Conservation (phyloP, 2,888 invertebrate species). For the Strigamia maritima region DNA sequence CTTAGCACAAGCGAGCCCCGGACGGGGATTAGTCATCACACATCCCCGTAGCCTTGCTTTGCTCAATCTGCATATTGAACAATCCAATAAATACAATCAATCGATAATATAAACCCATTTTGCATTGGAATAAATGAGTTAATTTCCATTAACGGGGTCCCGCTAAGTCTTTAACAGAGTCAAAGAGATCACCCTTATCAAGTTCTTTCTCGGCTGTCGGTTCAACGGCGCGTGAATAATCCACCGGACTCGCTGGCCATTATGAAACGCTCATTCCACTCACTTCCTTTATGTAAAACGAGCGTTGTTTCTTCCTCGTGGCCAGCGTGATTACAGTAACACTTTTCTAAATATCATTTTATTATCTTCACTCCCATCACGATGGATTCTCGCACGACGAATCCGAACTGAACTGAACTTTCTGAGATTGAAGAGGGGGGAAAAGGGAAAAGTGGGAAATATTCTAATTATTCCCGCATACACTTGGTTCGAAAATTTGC, state of each 20-base stretch:
- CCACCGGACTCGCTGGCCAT: conserved; percentile 4
- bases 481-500: background rate
- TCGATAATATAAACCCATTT: background rate
- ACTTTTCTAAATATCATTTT: background rate
- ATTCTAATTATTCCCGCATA: background rate
- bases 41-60: background rate
- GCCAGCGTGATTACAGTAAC: background rate
- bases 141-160: background rate
- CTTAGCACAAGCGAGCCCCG: background rate
- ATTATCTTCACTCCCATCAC: conserved; percentile 4
- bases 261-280: conserved; percentile 4
- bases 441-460: background rate
- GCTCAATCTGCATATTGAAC: background rate
- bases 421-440: background rate
- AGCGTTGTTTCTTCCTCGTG: background rate
- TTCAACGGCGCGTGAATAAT: conserved; percentile 4
- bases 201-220: background rate
- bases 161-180: background rate
- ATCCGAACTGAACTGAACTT: background rate
- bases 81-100: background rate
- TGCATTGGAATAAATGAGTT: background rate
- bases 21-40: background rate
- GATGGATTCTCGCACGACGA: background rate
- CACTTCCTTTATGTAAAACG: conserved; percentile 4
- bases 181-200: background rate